phyloP scores from a whole-genome alignment of 2,113 vertebrate species.

The Platichthys flesus region DNA sequence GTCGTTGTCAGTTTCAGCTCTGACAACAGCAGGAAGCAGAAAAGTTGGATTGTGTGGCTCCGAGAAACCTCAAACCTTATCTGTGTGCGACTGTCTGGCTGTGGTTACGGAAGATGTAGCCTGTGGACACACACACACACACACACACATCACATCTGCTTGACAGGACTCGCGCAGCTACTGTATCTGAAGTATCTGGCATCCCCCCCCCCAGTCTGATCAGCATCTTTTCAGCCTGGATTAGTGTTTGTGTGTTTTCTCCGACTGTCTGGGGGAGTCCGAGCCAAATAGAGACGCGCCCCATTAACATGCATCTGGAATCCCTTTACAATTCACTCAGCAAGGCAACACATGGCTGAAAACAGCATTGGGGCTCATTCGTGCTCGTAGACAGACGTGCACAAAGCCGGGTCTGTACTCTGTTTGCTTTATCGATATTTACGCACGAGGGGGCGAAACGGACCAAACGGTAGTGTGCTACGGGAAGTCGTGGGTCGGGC shows the following conservation, averaged over 20 bases:
- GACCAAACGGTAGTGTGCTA: too few relatives aligned
- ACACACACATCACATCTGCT: neutral
- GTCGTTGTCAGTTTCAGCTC: neutral
- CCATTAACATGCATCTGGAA: neutral
- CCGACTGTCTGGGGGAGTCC: slow-evolving; percentile 2
- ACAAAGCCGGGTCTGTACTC: neutral
- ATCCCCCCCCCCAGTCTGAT: slow-evolving; percentile 18
- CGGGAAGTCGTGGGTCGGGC: too few relatives aligned
- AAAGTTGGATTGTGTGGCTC: neutral
- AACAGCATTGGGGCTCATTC: neutral
- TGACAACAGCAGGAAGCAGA: slow-evolving; percentile 15
- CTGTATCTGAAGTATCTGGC: slow-evolving; percentile 33
- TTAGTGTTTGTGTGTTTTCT: slow-evolving; percentile 24
- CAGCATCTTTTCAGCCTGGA: slow-evolving; percentile 49
- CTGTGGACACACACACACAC: slow-evolving; percentile 21
- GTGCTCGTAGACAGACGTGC: neutral
- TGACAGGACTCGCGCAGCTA: slow-evolving; percentile 48
- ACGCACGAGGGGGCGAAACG: too few relatives aligned
- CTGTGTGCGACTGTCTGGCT: slow-evolving; percentile 31
- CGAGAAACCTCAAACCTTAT: slow-evolving; percentile 11
- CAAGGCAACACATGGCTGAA: neutral
- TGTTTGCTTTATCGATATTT: neutral
- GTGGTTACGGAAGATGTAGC: slow-evolving; percentile 48
- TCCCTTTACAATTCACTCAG: neutral
- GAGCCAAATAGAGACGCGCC: slow-evolving; percentile 4